Evolutionary conservation across 1,140 invertebrate species (phyloP), one percentile per base, ranked within the genome.

Genomic region (Nasonia vitripennis): DNA sequence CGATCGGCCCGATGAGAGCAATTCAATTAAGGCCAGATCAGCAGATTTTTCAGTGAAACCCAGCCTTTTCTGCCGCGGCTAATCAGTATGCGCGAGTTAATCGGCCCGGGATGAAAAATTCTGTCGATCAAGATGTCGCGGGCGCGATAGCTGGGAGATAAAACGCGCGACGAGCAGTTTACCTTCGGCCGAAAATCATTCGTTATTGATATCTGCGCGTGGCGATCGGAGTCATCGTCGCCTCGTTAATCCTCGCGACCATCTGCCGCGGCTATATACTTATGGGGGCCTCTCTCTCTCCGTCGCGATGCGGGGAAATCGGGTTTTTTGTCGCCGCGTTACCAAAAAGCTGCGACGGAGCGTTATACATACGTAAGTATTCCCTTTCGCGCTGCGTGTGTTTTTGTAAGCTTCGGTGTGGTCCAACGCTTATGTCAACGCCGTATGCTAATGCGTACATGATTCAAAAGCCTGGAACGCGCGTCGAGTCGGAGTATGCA

Each of bases 101-200:
- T 45, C 20, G 55, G 3, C 20, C 14, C n/a, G 2, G 55, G 55
- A 20, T 45, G 45, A 75, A 86, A 82, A 82, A 37, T 82, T 48
- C 10, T 51, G 34, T 67, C 51, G 27, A 67, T 77, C 81, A 48
- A 70, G 85, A 78, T 74, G 37, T 83, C 70, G 75, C 23, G 17
- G 23, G 31, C 74, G 80, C 31, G 80, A 86, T 48, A 37, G 34
- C 34, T 37, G 79, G 77, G 74, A n/a, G 73, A 86, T 37, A 74
- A 83, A 85, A 85, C 68, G 34, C 71, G 78, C 70, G 27, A 71
- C 41, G 75, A 86, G 81, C 81, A 77, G 86, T 87, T 87, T 81
- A 70, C 83, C 83, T 87, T 87, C 78, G 20, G n/a, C 51, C 70
- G 51, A 86, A 87, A 88, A 86, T 89, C 88, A 87, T 88, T 89